Evolutionary conservation across 2,888 invertebrate species (phyloP).

Genomic region (Pilophorus perplexus): DNA sequence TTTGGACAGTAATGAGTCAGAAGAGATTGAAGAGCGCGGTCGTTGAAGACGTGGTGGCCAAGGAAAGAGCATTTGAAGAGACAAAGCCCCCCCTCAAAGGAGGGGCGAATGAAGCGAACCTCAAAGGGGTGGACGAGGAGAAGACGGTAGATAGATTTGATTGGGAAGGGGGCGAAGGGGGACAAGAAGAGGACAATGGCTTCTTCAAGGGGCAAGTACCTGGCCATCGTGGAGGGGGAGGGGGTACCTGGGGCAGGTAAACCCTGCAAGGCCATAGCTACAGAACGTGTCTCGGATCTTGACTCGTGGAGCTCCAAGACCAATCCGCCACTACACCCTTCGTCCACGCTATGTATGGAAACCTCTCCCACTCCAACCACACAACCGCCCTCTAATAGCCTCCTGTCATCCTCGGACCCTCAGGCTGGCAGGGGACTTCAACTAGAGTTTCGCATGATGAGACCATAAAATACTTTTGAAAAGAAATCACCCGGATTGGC

Average conservation of each 20-base stretch:
- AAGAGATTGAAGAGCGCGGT: constrained; percentile 15
- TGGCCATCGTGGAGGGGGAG: constrained; percentile 24
- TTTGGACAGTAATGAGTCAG: constrained; percentile 10
- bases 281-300: constrained; percentile 14
- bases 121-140: constrained; percentile 2
- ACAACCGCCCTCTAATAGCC: not conserved
- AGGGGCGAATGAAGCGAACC: too few species aligned
- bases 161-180: not conserved
- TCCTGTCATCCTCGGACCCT: not conserved
- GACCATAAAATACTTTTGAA: too few species aligned
- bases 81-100: too few species aligned
- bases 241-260: constrained; percentile 43
- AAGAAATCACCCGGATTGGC: too few species aligned
- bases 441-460: too few species aligned
- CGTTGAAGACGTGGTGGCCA: too few species aligned
- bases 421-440: not conserved
- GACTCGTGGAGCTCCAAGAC: not conserved
- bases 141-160: too few species aligned
- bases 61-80: constrained; percentile 18
- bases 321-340: not conserved
- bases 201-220: constrained; percentile 44
- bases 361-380: not conserved
- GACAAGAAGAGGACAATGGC: constrained; percentile 43
- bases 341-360: not conserved
- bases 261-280: constrained; percentile 44